Evolutionary conservation across 2,797 vertebrate species (phyloP).

Genomic region (Hafferia zeledoni): DNA sequence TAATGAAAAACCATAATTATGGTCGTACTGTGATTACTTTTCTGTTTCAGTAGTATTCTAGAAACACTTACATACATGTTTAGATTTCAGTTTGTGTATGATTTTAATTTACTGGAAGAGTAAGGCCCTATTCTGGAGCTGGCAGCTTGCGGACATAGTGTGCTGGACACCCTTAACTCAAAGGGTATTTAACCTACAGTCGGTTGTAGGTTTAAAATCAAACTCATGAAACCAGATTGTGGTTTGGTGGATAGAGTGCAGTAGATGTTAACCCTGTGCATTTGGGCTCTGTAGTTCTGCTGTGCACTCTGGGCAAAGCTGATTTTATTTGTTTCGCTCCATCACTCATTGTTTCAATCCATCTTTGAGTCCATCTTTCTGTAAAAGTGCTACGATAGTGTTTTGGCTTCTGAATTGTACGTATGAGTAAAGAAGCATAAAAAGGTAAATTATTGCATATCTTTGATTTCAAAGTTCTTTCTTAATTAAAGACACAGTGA

Average conservation of each 20-base stretch:
- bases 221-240: rapidly evolving
- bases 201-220: not conserved
- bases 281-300: not conserved
- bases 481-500: not conserved
- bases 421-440: not conserved
- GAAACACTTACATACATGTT: not conserved
- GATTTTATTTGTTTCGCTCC: not conserved
- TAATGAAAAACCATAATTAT: not conserved
- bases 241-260: not conserved
- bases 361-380: not conserved
- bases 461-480: not conserved
- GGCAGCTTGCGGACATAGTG: not conserved
- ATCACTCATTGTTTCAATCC: not conserved
- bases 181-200: not conserved
- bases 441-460: not conserved
- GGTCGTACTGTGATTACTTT: not conserved
- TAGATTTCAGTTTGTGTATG: not conserved
- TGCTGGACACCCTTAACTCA: not conserved
- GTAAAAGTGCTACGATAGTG: not conserved
- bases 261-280: not conserved
- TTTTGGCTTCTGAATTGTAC: not conserved
- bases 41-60: not conserved
- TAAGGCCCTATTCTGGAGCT: not conserved
- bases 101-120: not conserved
- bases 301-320: not conserved